Percentiles rank a stretch among this genome's conserved stretches.
phyloP scores from a whole-genome alignment of 1,140 invertebrate genomes.

The Amphibalanus amphitrite region DNA sequence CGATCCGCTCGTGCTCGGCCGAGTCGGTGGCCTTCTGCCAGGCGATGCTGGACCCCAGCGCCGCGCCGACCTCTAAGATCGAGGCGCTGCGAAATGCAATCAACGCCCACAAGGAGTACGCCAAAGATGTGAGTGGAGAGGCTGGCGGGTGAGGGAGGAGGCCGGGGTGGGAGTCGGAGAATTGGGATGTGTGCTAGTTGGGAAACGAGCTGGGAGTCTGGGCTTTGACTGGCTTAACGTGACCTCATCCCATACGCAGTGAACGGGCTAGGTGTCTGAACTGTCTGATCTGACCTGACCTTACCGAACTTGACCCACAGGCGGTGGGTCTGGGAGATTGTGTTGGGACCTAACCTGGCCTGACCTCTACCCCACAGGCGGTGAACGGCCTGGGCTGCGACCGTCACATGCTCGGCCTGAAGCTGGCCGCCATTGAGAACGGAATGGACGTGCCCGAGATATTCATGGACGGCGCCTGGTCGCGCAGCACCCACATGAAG shows the following conservation, averaged over 20 bases:
- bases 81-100: constrained; percentile 49
- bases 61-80: constrained; percentile 33
- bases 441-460: constrained; percentile 50
- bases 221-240: too few species aligned
- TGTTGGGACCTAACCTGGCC: too few species aligned
- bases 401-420: constrained; percentile 66
- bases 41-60: constrained; percentile 37
- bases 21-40: constrained; percentile 60
- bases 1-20: constrained; percentile 66
- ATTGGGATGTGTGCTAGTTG: too few species aligned
- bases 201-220: too few species aligned
- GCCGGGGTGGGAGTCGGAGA: too few species aligned
- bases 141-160: too few species aligned
- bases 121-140: constrained; percentile 19
- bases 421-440: constrained; percentile 57
- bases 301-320: too few species aligned
- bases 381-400: constrained; percentile 63
- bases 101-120: constrained; percentile 49
- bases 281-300: constrained; percentile 11
- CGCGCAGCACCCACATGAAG: constrained; percentile 49
- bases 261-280: constrained; percentile 13
- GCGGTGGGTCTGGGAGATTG: too few species aligned
- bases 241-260: too few species aligned
- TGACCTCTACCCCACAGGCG: constrained; percentile 33
- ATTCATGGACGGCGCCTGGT: constrained; percentile 51